These are phyloP conservation scores for Papilio polyxenes DNA, from an alignment of 1,140 invertebrate genomes.

Conservation along the genomic window DNA sequence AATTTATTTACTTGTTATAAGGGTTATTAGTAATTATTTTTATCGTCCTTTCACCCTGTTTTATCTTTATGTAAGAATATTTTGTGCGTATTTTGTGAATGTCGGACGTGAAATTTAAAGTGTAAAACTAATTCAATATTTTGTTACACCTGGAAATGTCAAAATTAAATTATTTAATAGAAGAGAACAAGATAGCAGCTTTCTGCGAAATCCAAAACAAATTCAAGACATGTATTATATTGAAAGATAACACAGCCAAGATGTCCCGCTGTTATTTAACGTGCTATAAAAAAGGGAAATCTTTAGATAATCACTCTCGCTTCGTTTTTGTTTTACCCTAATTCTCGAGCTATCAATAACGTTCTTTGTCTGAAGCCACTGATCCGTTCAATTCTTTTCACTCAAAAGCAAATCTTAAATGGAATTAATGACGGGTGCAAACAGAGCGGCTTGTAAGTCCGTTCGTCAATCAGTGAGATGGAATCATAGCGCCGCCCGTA, in stretches of 20 bases:
- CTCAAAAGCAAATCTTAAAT: conserved; percentile 37
- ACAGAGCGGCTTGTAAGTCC: conserved; percentile 45
- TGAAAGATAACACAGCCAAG: background rate
- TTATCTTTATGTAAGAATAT: conserved; percentile 17
- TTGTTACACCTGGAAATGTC: background rate
- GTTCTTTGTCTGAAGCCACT: conserved; percentile 35
- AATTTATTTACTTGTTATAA: conserved; percentile 33
- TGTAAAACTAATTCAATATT: background rate
- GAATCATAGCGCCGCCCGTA: conserved; percentile 46
- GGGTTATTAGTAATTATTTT: conserved; percentile 25
- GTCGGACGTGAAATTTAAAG: background rate
- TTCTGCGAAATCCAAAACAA: conserved; percentile 1
- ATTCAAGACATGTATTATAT: conserved; percentile 9
- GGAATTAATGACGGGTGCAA: conserved; percentile 37
- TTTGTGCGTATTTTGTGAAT: background rate
- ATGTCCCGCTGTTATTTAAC: background rate
- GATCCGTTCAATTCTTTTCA: conserved; percentile 39
- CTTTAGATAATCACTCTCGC: conserved; percentile 30
- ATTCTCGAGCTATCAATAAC: conserved; percentile 39
- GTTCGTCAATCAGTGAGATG: conserved; percentile 53
- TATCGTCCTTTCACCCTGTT: conserved; percentile 27
- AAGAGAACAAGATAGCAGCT: background rate
- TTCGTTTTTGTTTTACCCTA: conserved; percentile 37
- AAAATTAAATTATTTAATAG: background rate
- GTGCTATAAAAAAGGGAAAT: conserved; percentile 24